Evolutionary conservation across 2,113 vertebrate genomes (phyloP).

Genomic region (Falco punctatus): DNA sequence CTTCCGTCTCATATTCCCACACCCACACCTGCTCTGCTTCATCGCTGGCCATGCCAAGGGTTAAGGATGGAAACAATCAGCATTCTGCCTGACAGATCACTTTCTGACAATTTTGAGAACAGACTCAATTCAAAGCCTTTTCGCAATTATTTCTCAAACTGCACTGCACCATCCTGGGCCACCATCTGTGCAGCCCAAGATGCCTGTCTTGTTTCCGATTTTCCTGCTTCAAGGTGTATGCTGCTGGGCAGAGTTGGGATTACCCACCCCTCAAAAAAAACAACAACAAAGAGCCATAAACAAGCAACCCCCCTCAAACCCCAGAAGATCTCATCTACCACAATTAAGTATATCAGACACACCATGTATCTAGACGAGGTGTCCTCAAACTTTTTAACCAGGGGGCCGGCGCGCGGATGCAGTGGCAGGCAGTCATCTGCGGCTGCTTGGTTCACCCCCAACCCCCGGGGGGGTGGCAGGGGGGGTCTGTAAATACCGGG

Average conservation of each 20-base stretch:
- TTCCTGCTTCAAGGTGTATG: neutral
- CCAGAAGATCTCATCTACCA: neutral
- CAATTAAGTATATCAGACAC: neutral
- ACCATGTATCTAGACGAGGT: neutral
- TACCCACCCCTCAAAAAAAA: neutral
- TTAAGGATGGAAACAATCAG: conserved; percentile 68
- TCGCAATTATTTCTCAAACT: neutral
- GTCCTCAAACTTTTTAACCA: no score
- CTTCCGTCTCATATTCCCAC: conserved; percentile 98
- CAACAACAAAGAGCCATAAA: neutral
- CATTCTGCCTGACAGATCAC: neutral
- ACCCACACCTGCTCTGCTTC: conserved; percentile 97
- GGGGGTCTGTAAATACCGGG: no score
- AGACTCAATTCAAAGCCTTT: neutral
- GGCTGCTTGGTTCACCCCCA: no score
- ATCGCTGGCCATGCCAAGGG: conserved; percentile 77
- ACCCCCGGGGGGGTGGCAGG: no score
- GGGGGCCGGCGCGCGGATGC: no score
- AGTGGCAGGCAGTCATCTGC: no score
- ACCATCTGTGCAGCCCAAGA: neutral
- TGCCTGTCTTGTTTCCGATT: fast-evolving
- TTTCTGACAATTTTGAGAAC: neutral
- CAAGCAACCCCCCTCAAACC: neutral
- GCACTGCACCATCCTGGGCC: fast-evolving
- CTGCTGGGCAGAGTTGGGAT: neutral